Evolutionary conservation across 2,113 vertebrate species (phyloP), one percentile per base, ranked within the genome.

Genomic region (Nycticryphes semicollaris): DNA sequence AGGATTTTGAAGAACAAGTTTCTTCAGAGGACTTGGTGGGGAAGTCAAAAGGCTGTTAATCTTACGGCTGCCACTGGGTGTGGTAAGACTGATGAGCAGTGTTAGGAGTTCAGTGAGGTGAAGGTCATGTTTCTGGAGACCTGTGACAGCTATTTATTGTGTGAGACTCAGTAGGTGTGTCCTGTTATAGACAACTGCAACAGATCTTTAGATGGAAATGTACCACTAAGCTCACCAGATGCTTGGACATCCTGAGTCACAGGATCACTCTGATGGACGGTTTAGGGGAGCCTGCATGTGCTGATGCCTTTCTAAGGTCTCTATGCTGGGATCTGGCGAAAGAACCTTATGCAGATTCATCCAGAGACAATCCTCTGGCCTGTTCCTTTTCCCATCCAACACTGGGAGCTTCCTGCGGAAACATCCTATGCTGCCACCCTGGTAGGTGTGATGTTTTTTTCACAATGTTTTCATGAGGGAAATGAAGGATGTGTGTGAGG

Each of bases 201-300:
- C 6, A 54, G 35, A 37, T 7, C 7, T 68, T 68, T 20, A 25
- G 8, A 30, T n/a, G 10, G 18, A 83, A 90, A 51, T 0, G 1
- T 72, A 5, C 10, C 10, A 48, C 14, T 15, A 51, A 68, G 33
- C 8, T 25, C 30, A 23, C 9, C 12, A 60, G 12, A 2, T 37
- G 11, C 8, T 51, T 64, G 22, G 14, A 7, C 1, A 4, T 13
- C 4, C n/a, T 68, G 47, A 10, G 37, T 69, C 31, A 28, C 9
- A 25, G 56, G 31, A 15, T 1, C 2, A 1, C 10, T 47, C 19
- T 37, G 2, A 12, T 78, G 31, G 10, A 47, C 2, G 5, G 2
- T 60, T 60, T 12, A 64, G 19, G 78, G 41, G 21, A 70, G 24
- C 19, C 14, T 78, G 8, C 3, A 3, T 6, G 7, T 66, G 7